Percentiles rank a stretch among this genome's conserved stretches.
phyloP scores from a whole-genome alignment of 2,113 vertebrate genomes.

The Halichoerus grypus region DNA sequence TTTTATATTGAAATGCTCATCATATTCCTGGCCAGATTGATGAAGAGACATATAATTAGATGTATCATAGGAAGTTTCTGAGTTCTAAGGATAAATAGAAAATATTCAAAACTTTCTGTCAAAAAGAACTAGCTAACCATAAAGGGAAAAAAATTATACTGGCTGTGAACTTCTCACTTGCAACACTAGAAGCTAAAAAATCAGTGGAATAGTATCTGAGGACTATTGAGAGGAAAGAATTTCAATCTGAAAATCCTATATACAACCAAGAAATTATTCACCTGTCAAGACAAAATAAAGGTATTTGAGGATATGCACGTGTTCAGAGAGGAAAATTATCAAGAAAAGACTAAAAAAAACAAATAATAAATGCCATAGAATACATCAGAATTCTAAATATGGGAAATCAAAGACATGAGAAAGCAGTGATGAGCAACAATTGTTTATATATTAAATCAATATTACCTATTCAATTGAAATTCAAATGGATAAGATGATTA shows the following conservation, averaged over 20 bases:
- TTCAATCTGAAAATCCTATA: background rate
- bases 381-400: background rate
- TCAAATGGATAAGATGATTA: background rate
- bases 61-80: background rate
- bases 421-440: background rate
- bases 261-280: background rate
- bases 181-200: background rate
- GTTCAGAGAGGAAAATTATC: background rate
- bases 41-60: background rate
- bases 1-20: background rate
- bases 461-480: background rate
- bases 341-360: background rate
- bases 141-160: background rate
- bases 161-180: background rate
- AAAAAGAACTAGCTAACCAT: background rate
- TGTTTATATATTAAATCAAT: background rate
- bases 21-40: background rate
- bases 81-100: background rate
- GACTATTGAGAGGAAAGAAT: background rate
- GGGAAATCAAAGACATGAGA: background rate
- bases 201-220: background rate
- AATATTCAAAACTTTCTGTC: constrained; percentile 7
- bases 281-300: background rate
- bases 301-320: background rate
- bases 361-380: background rate